Conservation (phyloP, 2,113 vertebrate species). For the Callorhinus ursinus region DNA sequence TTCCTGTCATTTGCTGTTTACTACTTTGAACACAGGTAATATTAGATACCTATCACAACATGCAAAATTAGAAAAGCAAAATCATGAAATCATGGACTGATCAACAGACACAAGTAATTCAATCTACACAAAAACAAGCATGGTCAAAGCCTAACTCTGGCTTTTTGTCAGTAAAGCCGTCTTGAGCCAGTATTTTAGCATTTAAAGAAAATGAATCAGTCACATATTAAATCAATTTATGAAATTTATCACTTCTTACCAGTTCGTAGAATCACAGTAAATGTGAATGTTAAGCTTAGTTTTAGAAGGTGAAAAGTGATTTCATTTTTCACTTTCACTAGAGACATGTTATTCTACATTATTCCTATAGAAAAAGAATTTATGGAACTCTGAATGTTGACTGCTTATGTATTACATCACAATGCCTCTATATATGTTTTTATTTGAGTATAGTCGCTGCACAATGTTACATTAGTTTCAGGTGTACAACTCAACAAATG, state of each 20-base stretch:
- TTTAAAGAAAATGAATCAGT: not conserved
- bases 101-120: not conserved
- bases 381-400: slow-evolving; percentile 4
- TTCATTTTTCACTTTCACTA: slow-evolving; percentile 20
- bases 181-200: not conserved
- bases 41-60: not conserved
- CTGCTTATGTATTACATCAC: slow-evolving; percentile 26
- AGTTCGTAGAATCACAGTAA: slow-evolving; percentile 34
- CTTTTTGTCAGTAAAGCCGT: not conserved
- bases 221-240: not conserved
- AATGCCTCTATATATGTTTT: not conserved
- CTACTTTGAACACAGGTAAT: not conserved
- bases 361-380: slow-evolving; percentile 66
- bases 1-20: not conserved
- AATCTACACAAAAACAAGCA: not conserved
- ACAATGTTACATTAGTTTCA: not conserved
- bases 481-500: not conserved
- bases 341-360: slow-evolving; percentile 48
- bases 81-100: not conserved
- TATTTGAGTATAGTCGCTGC: not conserved
- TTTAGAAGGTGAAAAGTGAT: slow-evolving; percentile 50
- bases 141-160: not conserved
- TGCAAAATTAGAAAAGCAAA: not conserved
- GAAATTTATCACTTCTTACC: not conserved
- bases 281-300: slow-evolving; percentile 21